These are phyloP conservation scores for Gandaritis pyraliata DNA, from an alignment of 2,888 invertebrate species.

Conservation along the genomic window DNA sequence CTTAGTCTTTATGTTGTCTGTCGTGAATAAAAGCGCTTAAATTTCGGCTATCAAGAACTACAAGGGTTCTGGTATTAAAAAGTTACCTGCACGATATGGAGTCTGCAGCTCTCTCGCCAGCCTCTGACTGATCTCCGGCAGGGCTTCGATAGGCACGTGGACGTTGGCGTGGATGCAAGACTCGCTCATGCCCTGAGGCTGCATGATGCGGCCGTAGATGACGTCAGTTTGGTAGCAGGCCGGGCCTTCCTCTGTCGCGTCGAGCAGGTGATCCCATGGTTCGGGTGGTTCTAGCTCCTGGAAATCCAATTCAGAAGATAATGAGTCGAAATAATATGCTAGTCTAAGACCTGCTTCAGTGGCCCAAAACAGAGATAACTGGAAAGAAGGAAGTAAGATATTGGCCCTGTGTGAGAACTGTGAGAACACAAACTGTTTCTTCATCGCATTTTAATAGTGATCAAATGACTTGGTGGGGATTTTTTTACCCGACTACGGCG, in stretches of 20 bases:
- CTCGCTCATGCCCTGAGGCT: conserved; percentile 59
- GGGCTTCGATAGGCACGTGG: conserved; percentile 61
- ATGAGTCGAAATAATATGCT: no score
- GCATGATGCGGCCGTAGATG: conserved; percentile 61
- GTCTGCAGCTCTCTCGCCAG: conserved; percentile 42
- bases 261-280: conserved; percentile 77
- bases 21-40: no score
- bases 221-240: conserved; percentile 85
- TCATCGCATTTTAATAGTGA: no score
- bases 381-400: no score
- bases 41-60: no score
- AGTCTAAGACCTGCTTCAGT: no score
- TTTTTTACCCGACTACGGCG: no score
- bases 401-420: no score
- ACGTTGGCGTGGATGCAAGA: conserved; percentile 73
- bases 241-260: conserved; percentile 84
- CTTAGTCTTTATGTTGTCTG: no score
- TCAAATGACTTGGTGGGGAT: no score
- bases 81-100: conserved; percentile 40
- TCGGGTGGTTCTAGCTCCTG: conserved; percentile 82
- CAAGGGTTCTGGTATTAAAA: neutral
- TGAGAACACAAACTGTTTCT: no score
- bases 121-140: conserved; percentile 41
- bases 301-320: conserved; percentile 34
- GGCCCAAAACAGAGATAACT: no score